Percentiles rank a stretch among this genome's conserved stretches.
Evolutionary conservation across 1,140 invertebrate genomes (phyloP).

Genomic region (Drosophila erecta): DNA sequence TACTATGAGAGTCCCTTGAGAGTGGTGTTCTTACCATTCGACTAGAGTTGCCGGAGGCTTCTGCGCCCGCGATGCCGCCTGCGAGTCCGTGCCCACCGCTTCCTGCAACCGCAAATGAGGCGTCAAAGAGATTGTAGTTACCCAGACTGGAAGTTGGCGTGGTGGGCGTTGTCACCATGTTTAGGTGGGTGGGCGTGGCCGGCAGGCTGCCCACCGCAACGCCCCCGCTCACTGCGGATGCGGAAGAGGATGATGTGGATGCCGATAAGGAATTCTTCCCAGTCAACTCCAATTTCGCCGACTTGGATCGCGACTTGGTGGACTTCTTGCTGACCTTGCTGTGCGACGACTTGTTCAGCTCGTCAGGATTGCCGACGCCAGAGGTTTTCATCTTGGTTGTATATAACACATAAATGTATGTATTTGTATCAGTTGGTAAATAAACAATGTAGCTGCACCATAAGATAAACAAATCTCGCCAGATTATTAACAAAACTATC

Average conservation of each 20-base stretch:
- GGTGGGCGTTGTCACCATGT: slow-evolving; percentile 69
- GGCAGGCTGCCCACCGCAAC: slow-evolving; percentile 52
- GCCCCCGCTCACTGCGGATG: slow-evolving; percentile 3
- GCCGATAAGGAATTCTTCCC: slow-evolving; percentile 22
- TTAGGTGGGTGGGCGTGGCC: slow-evolving; percentile 56
- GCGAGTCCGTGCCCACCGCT: slow-evolving; percentile 29
- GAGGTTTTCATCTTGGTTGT: slow-evolving; percentile 65
- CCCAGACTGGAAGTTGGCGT: slow-evolving; percentile 62
- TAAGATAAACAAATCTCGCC: slow-evolving; percentile 14
- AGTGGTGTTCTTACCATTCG: slow-evolving; percentile 25
- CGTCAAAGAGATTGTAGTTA: slow-evolving; percentile 71
- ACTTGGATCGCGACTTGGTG: slow-evolving; percentile 75
- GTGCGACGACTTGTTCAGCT: slow-evolving; percentile 59
- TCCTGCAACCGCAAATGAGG: slow-evolving; percentile 57
- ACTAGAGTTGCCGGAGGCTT: slow-evolving; percentile 35
- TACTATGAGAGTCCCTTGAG: too few relatives aligned
- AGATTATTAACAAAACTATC: not conserved
- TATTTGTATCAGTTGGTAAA: slow-evolving; percentile 13
- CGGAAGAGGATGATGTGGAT: slow-evolving; percentile 13
- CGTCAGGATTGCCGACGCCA: slow-evolving; percentile 52
- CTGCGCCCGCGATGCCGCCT: slow-evolving; percentile 9
- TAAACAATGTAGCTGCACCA: not conserved
- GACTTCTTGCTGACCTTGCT: slow-evolving; percentile 75
- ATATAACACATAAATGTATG: not conserved
- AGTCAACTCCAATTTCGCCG: slow-evolving; percentile 63